Percentiles rank a stretch among this genome's conserved stretches.
Evolutionary conservation across 2,888 invertebrate species (phyloP).

Genomic region (Campoplex nolae): DNA sequence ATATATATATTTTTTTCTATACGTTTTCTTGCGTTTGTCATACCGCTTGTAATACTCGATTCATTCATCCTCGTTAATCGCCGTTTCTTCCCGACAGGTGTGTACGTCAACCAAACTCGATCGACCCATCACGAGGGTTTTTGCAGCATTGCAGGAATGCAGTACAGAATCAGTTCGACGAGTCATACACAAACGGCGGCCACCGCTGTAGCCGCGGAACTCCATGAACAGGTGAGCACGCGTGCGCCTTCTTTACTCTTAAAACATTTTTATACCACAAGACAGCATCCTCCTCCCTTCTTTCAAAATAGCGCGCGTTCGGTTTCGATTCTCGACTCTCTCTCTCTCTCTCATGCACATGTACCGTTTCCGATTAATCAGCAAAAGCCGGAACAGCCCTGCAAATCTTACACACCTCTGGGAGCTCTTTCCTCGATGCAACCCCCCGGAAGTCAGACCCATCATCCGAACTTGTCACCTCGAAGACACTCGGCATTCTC

Average conservation of each 20-base stretch:
- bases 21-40: background rate
- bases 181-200: constrained; percentile 95
- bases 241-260: background rate
- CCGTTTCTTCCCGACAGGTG: constrained; percentile 83
- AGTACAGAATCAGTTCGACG: constrained; percentile 94
- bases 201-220: constrained; percentile 89
- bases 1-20: background rate
- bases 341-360: background rate
- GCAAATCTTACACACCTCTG: constrained; percentile 92
- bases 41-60: background rate
- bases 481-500: constrained; percentile 84
- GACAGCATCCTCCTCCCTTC: too few species aligned
- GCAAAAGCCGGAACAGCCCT: constrained; percentile 83
- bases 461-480: constrained; percentile 83
- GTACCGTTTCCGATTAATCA: constrained; percentile 56
- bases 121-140: constrained; percentile 93
- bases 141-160: constrained; percentile 94
- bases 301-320: background rate
- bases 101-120: constrained; percentile 91
- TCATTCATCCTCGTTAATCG: constrained; percentile 28
- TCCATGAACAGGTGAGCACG: constrained; percentile 81
- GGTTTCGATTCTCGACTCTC: background rate
- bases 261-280: background rate
- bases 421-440: constrained; percentile 95
- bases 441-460: constrained; percentile 88